These are phyloP conservation scores for Brachionus manjavacas DNA, from an alignment of 1,140 invertebrate genomes.

Conservation along the genomic window DNA sequence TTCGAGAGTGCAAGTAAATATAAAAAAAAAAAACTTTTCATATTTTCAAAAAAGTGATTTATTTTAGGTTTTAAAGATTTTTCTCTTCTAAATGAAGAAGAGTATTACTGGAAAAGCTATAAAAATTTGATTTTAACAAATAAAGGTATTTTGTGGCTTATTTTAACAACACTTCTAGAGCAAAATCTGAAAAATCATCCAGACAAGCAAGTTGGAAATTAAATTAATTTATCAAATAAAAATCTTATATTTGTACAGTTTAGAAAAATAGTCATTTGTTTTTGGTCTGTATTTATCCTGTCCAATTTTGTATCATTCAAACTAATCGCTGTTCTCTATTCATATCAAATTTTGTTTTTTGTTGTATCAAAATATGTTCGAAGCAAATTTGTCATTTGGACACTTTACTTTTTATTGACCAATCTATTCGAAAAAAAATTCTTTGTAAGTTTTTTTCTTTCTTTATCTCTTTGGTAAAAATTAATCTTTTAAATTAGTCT, in stretches of 20 bases:
- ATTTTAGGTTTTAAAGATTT: not conserved
- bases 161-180: not conserved
- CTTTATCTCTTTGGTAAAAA: not conserved
- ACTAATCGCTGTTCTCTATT: not conserved
- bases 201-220: not conserved
- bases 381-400: not conserved
- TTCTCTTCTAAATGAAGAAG: not conserved
- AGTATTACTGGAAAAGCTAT: not conserved
- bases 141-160: not conserved
- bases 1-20: not conserved
- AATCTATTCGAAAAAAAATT: not conserved
- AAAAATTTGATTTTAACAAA: not conserved
- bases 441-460: not conserved
- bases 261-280: not conserved
- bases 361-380: not conserved
- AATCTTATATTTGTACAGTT: not conserved
- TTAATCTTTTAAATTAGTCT: no score
- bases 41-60: not conserved
- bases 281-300: not conserved
- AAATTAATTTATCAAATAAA: not conserved
- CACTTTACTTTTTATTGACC: not conserved
- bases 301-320: not conserved
- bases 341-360: not conserved
- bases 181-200: not conserved
- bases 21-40: no score